Conservation (phyloP, 2,113 vertebrate genomes). For the Thymallus thymallus region DNA sequence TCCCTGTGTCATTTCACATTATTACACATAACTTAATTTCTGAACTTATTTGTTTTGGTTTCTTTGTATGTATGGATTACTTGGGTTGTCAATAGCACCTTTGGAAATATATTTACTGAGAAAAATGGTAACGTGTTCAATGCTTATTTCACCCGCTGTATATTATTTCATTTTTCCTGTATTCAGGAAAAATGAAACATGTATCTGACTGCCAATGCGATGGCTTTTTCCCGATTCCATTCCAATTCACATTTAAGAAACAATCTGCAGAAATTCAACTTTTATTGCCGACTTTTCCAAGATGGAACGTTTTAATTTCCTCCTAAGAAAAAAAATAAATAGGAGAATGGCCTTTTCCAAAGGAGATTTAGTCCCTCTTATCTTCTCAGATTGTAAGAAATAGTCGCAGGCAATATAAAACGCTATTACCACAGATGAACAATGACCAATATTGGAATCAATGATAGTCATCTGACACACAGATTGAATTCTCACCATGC, state of each 20-base stretch:
- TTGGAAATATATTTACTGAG: too few relatives aligned
- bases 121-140: too few relatives aligned
- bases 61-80: too few relatives aligned
- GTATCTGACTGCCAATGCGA: conserved; percentile 30
- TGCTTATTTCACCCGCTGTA: too few relatives aligned
- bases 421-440: conserved; percentile 22
- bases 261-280: conserved; percentile 56
- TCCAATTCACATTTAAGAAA: conserved; percentile 52
- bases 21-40: too few relatives aligned
- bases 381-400: conserved; percentile 50
- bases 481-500: conserved; percentile 24
- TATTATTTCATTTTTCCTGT: not conserved
- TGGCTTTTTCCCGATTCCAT: conserved; percentile 51
- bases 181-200: conserved; percentile 13
- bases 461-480: conserved; percentile 55
- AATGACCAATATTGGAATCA: conserved; percentile 44
- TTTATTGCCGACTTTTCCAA: conserved; percentile 61
- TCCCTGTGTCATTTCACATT: too few relatives aligned
- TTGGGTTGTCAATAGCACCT: too few relatives aligned
- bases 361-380: conserved; percentile 34
- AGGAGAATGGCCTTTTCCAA: conserved; percentile 6
- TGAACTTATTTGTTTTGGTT: too few relatives aligned
- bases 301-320: conserved; percentile 73
- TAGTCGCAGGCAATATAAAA: conserved; percentile 46
- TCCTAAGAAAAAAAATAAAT: conserved; percentile 33